These are phyloP conservation scores for Zenarchopterus dispar DNA, from an alignment of 2,797 vertebrate species.

Conservation along the genomic window DNA sequence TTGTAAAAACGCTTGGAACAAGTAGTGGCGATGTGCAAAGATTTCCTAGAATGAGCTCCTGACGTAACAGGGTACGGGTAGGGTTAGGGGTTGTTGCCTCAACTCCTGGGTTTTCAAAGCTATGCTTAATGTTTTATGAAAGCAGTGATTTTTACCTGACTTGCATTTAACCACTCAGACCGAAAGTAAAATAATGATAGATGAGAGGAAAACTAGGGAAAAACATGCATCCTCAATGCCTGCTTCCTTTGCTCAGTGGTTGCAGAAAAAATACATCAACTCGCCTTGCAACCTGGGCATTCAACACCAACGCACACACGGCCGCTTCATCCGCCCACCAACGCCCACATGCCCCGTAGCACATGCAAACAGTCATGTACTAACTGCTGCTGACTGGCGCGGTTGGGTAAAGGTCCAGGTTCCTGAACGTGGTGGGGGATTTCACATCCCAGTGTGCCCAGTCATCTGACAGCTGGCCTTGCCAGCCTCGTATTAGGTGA, in stretches of 20 bases:
- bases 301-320: slow-evolving; percentile 32
- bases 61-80: no score
- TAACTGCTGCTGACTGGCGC: slow-evolving; percentile 51
- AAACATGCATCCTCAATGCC: slow-evolving; percentile 27
- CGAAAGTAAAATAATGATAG: neutral
- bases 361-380: slow-evolving; percentile 44
- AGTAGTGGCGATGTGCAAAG: no score
- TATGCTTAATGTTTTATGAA: slow-evolving; percentile 1
- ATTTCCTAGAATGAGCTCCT: no score
- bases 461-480: slow-evolving; percentile 56
- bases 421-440: slow-evolving; percentile 51
- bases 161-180: slow-evolving; percentile 6
- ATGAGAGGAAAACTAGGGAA: slow-evolving; percentile 39
- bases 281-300: slow-evolving; percentile 51
- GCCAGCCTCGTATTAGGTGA: slow-evolving; percentile 67
- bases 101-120: slow-evolving; percentile 15
- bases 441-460: slow-evolving; percentile 55
- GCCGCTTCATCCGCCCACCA: slow-evolving; percentile 58
- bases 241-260: slow-evolving; percentile 42
- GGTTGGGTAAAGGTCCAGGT: slow-evolving; percentile 49
- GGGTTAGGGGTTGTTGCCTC: neutral
- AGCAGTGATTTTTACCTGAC: neutral
- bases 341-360: slow-evolving; percentile 57
- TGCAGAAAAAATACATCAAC: slow-evolving; percentile 31
- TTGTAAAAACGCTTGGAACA: neutral